Percentiles rank a stretch among this genome's conserved stretches.
Evolutionary conservation across 2,113 vertebrate genomes (phyloP).

Genomic region (Agapornis roseicollis): DNA sequence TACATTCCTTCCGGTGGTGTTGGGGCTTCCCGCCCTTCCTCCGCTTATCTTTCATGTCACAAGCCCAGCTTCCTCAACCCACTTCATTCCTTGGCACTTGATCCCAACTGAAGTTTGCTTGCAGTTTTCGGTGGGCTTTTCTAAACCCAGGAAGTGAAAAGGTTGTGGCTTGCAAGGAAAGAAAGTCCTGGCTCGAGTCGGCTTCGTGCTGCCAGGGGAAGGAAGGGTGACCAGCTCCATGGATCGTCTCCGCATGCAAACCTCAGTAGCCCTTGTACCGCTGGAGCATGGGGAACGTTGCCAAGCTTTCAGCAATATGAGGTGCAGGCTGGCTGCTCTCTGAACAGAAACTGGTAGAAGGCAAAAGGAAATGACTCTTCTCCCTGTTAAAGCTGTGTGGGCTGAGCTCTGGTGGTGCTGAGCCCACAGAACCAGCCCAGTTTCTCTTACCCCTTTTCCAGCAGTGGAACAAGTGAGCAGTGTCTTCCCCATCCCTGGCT

Average conservation of each 20-base stretch:
- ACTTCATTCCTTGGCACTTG: background rate
- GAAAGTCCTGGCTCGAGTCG: background rate
- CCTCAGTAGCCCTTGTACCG: background rate
- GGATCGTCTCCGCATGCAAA: background rate
- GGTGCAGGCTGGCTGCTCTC: background rate
- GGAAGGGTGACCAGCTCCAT: background rate
- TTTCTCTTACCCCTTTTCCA: background rate
- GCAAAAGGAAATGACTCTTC: accelerated
- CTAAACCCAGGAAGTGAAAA: background rate
- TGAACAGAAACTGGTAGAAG: background rate
- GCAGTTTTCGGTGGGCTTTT: background rate
- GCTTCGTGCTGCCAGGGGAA: background rate
- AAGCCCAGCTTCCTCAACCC: background rate
- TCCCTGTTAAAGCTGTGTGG: background rate
- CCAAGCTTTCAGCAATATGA: background rate
- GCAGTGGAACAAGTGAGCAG: accelerated
- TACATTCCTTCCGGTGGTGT: no score
- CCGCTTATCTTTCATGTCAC: background rate
- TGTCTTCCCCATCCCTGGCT: background rate
- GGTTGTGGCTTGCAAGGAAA: background rate
- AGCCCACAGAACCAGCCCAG: background rate
- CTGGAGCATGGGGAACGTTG: background rate
- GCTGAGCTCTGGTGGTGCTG: accelerated
- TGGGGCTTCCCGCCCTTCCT: background rate
- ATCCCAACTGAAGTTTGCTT: background rate